Conservation (phyloP, 1,140 invertebrate species). For the Cryptotermes secundus region DNA sequence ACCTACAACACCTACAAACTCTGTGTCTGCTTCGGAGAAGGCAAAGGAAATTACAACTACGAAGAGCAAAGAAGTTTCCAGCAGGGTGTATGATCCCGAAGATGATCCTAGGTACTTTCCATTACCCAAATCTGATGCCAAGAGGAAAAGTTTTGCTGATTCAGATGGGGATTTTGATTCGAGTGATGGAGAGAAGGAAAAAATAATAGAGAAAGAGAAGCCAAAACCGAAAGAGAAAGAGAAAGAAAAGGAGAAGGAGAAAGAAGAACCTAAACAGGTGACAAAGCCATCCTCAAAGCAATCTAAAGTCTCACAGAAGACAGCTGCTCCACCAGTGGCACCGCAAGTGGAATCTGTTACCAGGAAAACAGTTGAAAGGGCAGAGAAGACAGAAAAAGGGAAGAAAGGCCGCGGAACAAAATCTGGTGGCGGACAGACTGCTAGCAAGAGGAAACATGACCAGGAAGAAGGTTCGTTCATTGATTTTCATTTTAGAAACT, state of each 20-base stretch:
- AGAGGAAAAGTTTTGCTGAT: constrained; percentile 42
- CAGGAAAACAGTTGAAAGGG: not conserved
- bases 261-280: constrained; percentile 20
- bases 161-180: constrained; percentile 36
- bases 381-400: constrained; percentile 30
- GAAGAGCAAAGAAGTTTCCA: constrained; percentile 43
- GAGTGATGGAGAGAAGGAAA: constrained; percentile 24
- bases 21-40: constrained; percentile 16
- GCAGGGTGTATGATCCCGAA: constrained; percentile 46
- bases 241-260: constrained; percentile 29
- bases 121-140: constrained; percentile 69
- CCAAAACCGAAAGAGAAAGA: not conserved
- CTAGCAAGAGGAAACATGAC: constrained; percentile 30
- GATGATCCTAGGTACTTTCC: constrained; percentile 73
- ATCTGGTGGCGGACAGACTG: not conserved
- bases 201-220: constrained; percentile 28
- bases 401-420: constrained; percentile 13
- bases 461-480: constrained; percentile 28
- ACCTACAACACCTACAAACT: constrained; percentile 29
- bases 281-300: constrained; percentile 21
- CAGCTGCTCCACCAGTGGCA: not conserved
- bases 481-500: constrained; percentile 15
- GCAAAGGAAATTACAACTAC: constrained; percentile 34
- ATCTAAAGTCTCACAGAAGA: constrained; percentile 21
- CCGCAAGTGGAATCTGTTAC: not conserved